Evolutionary conservation across 2,113 vertebrate species (phyloP).

Genomic region (Chlamydotis undulata): DNA sequence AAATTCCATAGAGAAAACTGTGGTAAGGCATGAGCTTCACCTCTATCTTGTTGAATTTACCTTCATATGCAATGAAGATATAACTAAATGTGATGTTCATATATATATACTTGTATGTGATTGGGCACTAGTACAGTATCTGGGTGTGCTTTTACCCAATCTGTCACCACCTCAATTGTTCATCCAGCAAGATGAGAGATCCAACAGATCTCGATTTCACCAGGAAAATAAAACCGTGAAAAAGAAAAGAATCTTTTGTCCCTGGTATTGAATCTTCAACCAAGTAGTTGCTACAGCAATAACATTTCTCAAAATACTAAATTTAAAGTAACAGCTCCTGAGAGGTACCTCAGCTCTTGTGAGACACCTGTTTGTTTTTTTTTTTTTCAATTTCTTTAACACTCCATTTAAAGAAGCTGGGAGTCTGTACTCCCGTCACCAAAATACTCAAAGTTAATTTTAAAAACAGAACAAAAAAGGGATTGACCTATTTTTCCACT

Average conservation of each 20-base stretch:
- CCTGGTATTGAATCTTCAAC: neutral
- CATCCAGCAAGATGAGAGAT: neutral
- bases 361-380: neutral
- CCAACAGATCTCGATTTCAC: neutral
- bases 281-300: conserved; percentile 5
- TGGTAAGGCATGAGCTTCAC: neutral
- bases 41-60: neutral
- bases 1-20: neutral
- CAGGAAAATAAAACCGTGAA: neutral
- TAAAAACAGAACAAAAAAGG: neutral
- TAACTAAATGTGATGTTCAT: neutral
- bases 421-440: neutral
- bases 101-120: neutral
- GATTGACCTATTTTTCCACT: neutral
- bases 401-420: neutral
- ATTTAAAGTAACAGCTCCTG: neutral
- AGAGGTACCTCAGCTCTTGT: neutral
- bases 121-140: neutral
- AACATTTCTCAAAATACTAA: neutral
- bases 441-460: neutral
- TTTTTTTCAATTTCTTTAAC: neutral
- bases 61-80: neutral
- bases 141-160: neutral
- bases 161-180: neutral
- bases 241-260: neutral